These are phyloP conservation scores for Aurelia sp. DNA, from an alignment of 30 jellyfish, hydroid and myxozoan genomes.

Conservation along the genomic window DNA sequence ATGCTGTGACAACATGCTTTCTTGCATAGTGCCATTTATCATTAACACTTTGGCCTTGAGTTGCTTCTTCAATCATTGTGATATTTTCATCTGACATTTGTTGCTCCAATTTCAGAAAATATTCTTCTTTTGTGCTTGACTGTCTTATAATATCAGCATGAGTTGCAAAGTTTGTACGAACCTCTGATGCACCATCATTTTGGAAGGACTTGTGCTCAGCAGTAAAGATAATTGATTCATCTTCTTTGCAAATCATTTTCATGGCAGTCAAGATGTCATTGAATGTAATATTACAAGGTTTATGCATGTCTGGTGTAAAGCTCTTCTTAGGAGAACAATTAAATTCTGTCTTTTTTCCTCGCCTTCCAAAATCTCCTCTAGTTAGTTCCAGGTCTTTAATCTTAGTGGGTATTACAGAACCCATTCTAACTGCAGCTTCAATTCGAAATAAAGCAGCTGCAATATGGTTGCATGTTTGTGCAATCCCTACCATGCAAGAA, in stretches of 20 bases:
- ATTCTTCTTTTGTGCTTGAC: not conserved
- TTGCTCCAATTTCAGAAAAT: not conserved
- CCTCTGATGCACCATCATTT: not conserved
- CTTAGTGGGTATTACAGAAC: slow-evolving; percentile 36
- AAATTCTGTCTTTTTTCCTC: slow-evolving; percentile 7
- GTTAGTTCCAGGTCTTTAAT: slow-evolving; percentile 18
- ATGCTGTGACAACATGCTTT: slow-evolving; percentile 48
- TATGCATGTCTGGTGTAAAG: slow-evolving; percentile 1
- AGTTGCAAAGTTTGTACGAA: not conserved
- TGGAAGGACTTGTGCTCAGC: slow-evolving; percentile 17
- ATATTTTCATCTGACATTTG: not conserved
- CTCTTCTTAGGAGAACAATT: slow-evolving; percentile 42
- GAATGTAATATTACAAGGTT: not conserved
- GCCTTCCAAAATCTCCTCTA: slow-evolving; percentile 30
- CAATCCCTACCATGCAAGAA: slow-evolving; percentile 39
- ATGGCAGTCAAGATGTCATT: not conserved
- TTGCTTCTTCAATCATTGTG: slow-evolving; percentile 13
- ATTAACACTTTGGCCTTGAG: slow-evolving; percentile 52
- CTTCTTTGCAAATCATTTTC: slow-evolving; percentile 1
- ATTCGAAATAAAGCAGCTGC: slow-evolving; percentile 27
- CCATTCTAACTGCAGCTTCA: slow-evolving; percentile 50
- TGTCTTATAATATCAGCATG: not conserved
- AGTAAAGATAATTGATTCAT: slow-evolving; percentile 36
- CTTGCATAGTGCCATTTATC: slow-evolving; percentile 16
- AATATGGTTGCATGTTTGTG: slow-evolving; percentile 33